Evolutionary conservation across 2,113 vertebrate genomes (phyloP).

Genomic region (Burhinus oedicnemus): DNA sequence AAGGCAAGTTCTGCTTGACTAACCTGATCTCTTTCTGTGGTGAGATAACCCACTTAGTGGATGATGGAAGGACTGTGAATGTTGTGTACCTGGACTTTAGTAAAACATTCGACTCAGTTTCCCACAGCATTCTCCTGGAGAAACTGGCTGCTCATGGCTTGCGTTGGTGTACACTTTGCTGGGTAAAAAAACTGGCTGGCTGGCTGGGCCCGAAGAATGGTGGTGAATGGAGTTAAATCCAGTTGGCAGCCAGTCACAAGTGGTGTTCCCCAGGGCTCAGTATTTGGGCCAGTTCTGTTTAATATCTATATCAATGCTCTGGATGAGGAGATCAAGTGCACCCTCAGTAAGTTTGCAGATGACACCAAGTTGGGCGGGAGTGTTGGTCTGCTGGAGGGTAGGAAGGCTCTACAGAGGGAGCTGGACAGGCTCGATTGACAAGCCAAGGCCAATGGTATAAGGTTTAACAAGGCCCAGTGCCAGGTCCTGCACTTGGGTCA

Average conservation of each 20-base stretch:
- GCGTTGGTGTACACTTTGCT: rapidly evolving
- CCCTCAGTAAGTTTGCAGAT: not conserved
- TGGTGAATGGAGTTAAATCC: not conserved
- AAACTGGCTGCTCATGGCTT: not conserved
- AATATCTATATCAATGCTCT: not conserved
- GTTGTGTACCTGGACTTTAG: not conserved
- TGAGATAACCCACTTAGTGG: too few species aligned
- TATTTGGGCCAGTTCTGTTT: not conserved
- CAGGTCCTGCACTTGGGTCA: not conserved
- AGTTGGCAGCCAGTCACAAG: rapidly evolving
- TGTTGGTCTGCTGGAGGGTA: not conserved
- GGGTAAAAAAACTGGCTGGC: not conserved
- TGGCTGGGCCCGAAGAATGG: not conserved
- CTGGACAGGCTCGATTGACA: not conserved
- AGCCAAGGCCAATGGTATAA: rapidly evolving
- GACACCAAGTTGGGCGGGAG: not conserved
- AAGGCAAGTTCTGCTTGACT: not conserved
- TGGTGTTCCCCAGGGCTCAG: not conserved
- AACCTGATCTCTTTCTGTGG: not conserved
- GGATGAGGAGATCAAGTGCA: rapidly evolving
- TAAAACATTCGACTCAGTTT: not conserved
- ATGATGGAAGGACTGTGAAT: not conserved
- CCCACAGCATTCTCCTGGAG: not conserved
- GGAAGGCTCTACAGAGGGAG: not conserved
- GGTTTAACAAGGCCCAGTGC: not conserved